Conservation (phyloP, 2,888 invertebrate species). For the Drosophila quasianomalipes region DNA sequence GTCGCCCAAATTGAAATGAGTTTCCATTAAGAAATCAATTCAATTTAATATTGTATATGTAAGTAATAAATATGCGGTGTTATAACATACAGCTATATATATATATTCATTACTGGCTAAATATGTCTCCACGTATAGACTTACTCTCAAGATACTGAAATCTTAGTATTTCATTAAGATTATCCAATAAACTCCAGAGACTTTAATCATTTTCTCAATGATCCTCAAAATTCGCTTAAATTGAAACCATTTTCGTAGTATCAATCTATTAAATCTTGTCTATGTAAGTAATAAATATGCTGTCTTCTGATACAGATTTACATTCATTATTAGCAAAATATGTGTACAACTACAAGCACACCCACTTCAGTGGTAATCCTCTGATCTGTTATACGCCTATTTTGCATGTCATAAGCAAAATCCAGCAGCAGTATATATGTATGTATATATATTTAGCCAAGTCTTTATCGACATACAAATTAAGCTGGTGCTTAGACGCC, state of each 20-base stretch:
- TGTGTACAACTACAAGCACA: constrained; percentile 1
- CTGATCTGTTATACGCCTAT: constrained; percentile 44
- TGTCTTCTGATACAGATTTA: constrained; percentile 3
- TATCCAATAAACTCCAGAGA: neutral
- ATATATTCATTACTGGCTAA: neutral
- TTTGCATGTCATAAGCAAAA: constrained; percentile 54
- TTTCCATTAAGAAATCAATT: neutral
- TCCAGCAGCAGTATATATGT: constrained; percentile 14
- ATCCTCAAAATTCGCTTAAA: neutral
- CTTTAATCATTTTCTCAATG: neutral
- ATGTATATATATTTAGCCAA: constrained; percentile 1
- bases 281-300: neutral
- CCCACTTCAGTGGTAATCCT: constrained; percentile 17
- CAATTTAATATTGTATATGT: neutral
- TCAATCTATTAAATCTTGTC: neutral
- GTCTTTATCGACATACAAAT: constrained; percentile 35
- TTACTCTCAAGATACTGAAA: neutral
- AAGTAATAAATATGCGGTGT: neutral
- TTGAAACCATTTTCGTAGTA: neutral
- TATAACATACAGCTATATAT: neutral
- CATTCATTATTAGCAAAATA: constrained; percentile 34
- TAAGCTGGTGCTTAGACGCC: constrained; percentile 45
- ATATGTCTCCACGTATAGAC: too few relatives aligned
- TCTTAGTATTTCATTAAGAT: neutral
- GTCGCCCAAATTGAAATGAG: neutral